Evolutionary conservation across 2,797 vertebrate genomes (phyloP), one percentile per base, ranked within the genome.

Genomic region (Cebuella pygmaea): DNA sequence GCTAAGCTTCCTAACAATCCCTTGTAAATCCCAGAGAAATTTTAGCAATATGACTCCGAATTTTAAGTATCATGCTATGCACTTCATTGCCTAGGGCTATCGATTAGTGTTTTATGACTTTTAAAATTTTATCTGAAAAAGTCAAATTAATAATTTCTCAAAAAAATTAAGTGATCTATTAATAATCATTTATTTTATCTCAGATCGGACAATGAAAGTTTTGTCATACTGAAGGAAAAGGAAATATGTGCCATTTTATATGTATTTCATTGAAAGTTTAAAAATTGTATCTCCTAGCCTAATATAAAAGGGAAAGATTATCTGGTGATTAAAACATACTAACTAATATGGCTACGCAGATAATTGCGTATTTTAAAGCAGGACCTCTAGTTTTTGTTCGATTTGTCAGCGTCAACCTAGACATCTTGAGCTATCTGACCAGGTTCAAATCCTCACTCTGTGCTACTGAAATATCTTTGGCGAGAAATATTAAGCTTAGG

Each of bases 231-330:
- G 52, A 82, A 86, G 59, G 17, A 96, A 86, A 87, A 33, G 46
- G 41, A 91, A 78, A 72, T 93, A 88, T 26, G 86, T 76, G 79
- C 83, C 5, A 33, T 74, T 92, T 80, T 15, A n/a, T 74, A 26
- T 90, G 14, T n/a, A 7, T 75, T 96, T 76, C 72, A 91, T 83
- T 96, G 93, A 83, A 86, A 72, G 14, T 64, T 96, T 70, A 88
- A 96, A 90, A 84, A 52, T 52, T 84, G 78, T 57, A 78, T 55
- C 10, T 82, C 27, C 13, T 61, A 80, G 33, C 4, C 7, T 84
- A 5, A 76, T 30, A 5, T 80, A 94, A 70, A 79, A 88, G 78
- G 87, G 88, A 81, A 72, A 95, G 13, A 87, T 67, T 89, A 92
- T 61, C 24, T 27, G n/a, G 14, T 70, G 4, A 44, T 92, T 61